Base-by-base conservation (phyloP, 2,113 vertebrate species). In the Psettodes erumei region DNA sequence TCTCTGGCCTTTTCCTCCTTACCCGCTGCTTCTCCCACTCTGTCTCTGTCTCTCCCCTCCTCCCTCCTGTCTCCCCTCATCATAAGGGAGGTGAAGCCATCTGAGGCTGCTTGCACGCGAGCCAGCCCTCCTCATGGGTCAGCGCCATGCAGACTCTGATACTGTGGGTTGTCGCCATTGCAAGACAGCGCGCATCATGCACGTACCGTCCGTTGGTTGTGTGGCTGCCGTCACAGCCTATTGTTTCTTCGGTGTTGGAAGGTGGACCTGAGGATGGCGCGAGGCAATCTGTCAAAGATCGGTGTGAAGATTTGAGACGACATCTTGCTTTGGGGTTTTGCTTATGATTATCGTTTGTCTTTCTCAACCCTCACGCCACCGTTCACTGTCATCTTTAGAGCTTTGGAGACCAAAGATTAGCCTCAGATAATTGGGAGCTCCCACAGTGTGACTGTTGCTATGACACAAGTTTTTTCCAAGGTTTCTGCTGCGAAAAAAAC, bases 51-150 rank as follows among this genome's bases (percentile, higher is more conserved):
- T 16, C 73, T 61, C 51, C 77, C 58, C 65, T 77, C 63, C 65
- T 63, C 67, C 67, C 42, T 71, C 56, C 67, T 79, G 79, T 89
- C 86, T 87, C 72, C 60, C 75, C 47, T 81, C 78, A 87, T 89
- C 86, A 86, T 73, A 47, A 35, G 58, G 69, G 75, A 79, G 67
- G 64, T 62, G 51, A 77, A 80, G 82, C 67, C 81, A 76, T 81
- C 61, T 73, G 77, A 87, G 82, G 76, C 61, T 66, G 35, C 68
- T 88, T 53, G 82, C 86, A 88, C 59, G 58, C 65, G 45, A 84
- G 62, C 74, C 63, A 38, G 37, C 61, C 51, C 69, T 63, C 75
- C 82, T 40, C 48, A 43, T 37, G 64, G 83, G 81, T 84, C 81
- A 81, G 48, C 15, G 10, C 40, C n/a, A 38, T 7, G 73, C 68